phyloP scores from a whole-genome alignment of 2,113 vertebrate species.

The Sorex araneus region DNA sequence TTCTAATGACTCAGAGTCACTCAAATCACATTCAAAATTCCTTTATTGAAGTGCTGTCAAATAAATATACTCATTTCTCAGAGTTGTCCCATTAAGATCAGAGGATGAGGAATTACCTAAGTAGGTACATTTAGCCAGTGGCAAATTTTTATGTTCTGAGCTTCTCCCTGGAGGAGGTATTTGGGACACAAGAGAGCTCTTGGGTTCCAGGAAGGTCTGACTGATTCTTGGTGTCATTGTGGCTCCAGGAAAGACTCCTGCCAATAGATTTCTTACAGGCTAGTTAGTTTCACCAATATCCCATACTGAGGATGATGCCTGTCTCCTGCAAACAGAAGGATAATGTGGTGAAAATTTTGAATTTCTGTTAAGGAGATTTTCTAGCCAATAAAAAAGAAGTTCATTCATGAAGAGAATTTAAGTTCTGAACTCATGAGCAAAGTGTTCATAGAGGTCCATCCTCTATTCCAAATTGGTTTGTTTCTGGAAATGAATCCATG shows the following conservation, averaged over 20 bases:
- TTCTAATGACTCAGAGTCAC: neutral
- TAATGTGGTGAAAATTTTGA: neutral
- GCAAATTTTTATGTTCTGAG: constrained; percentile 21
- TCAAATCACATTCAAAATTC: neutral
- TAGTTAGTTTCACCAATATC: neutral
- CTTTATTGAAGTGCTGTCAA: constrained; percentile 31
- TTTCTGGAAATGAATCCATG: constrained; percentile 60
- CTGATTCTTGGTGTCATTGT: neutral
- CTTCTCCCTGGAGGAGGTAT: constrained; percentile 40
- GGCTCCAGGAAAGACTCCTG: neutral
- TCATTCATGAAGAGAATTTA: constrained; percentile 51
- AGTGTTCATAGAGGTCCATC: neutral
- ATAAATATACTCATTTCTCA: constrained; percentile 49
- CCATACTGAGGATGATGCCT: neutral
- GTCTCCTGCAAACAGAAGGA: constrained; percentile 19
- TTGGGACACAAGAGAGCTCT: constrained; percentile 25
- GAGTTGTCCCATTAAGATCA: neutral
- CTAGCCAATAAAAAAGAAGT: constrained; percentile 19
- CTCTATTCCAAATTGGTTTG: constrained; percentile 34
- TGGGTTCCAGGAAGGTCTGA: constrained; percentile 7
- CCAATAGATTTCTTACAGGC: neutral
- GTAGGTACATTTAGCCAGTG: neutral
- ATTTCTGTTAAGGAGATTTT: constrained; percentile 11
- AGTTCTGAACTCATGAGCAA: constrained; percentile 47
- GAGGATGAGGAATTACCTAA: neutral